Percentiles rank a stretch among this genome's conserved stretches.
phyloP scores from a whole-genome alignment of 1,140 invertebrate genomes.

The Paracyclopina nana region DNA sequence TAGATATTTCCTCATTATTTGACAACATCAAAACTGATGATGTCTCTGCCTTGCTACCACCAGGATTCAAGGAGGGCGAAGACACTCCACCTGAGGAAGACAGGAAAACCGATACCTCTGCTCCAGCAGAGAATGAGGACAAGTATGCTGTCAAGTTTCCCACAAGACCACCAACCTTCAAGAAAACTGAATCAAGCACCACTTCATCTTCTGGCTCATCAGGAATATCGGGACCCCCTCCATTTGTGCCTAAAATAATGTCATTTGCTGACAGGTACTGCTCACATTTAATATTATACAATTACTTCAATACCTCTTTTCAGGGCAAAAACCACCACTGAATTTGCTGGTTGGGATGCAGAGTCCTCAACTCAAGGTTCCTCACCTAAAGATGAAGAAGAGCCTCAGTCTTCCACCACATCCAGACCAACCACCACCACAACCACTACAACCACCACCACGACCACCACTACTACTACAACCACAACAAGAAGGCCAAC shows the following conservation, averaged over 20 bases:
- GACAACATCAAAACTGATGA: neutral
- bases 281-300: too few species aligned
- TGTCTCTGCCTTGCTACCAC: conserved; percentile 2
- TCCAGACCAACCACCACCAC: conserved; percentile 24
- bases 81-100: neutral
- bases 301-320: too few species aligned
- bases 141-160: too few species aligned
- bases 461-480: conserved; percentile 39
- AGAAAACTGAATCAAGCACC: too few species aligned
- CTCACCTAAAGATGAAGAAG: conserved; percentile 25
- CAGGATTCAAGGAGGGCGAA: neutral
- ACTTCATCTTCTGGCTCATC: too few species aligned
- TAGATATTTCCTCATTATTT: too few species aligned
- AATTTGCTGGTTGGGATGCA: conserved; percentile 36
- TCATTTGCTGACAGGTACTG: too few species aligned
- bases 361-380: conserved; percentile 54
- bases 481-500: conserved; percentile 43
- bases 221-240: too few species aligned
- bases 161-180: too few species aligned
- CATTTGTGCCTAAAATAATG: too few species aligned
- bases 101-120: too few species aligned
- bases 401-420: neutral
- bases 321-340: conserved; percentile 47
- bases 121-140: too few species aligned
- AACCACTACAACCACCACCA: conserved; percentile 43